Evolutionary conservation across 2,113 vertebrate genomes (phyloP).

Genomic region (Notothenia rossii): DNA sequence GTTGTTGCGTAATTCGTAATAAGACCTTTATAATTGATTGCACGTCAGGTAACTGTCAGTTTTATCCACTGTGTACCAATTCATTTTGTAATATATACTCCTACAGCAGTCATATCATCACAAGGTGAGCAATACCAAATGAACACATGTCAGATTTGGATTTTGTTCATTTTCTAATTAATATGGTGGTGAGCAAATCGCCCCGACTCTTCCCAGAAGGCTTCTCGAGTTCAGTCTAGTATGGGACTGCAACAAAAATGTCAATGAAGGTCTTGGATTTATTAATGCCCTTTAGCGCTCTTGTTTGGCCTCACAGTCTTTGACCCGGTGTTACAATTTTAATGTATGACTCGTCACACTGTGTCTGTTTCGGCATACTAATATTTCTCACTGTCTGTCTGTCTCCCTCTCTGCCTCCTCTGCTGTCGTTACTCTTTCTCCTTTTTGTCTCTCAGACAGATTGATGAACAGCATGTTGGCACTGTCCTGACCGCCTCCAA

Average conservation of each 20-base stretch:
- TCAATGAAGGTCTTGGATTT: conserved; percentile 16
- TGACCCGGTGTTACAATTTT: not conserved
- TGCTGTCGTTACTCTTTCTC: not conserved
- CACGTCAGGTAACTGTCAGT: not conserved
- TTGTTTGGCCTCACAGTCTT: not conserved
- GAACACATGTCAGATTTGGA: not conserved
- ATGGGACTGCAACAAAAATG: not conserved
- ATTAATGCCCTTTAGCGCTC: conserved; percentile 6
- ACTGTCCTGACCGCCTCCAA: not conserved
- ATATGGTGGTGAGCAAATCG: not conserved
- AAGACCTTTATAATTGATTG: not conserved
- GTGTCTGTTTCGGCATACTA: conserved; percentile 2
- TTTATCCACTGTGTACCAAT: not conserved
- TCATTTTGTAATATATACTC: not conserved
- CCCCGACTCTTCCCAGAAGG: not conserved
- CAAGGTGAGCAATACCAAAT: not conserved
- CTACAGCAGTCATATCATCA: not conserved
- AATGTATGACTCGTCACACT: not conserved
- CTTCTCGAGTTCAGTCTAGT: not conserved
- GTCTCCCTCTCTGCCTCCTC: not conserved
- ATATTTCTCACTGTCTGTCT: not conserved
- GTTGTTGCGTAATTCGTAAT: not conserved
- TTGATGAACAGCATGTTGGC: conserved; percentile 46
- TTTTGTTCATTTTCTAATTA: not conserved
- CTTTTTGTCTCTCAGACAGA: conserved; percentile 11